phyloP scores from a whole-genome alignment of 1,140 invertebrate genomes.

The Cephus cinctus region DNA sequence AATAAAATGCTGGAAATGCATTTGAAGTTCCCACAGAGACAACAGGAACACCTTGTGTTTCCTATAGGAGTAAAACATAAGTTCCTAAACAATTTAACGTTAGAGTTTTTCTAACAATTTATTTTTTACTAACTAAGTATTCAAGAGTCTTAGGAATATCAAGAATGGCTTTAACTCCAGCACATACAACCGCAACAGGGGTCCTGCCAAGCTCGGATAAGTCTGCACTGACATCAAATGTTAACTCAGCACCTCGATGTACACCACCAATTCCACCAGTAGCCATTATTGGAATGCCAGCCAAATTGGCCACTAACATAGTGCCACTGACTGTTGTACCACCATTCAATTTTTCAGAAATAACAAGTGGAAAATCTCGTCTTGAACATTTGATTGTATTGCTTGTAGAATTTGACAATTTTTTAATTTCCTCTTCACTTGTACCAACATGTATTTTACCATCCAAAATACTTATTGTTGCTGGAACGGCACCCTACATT shows the following conservation, averaged over 20 bases:
- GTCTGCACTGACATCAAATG: constrained; percentile 94
- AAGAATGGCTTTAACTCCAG: constrained; percentile 96
- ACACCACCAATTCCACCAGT: constrained; percentile 93
- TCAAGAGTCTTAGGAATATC: constrained; percentile 94
- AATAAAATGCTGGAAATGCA: constrained; percentile 90
- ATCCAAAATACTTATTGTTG: constrained; percentile 87
- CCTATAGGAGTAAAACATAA: constrained; percentile 58
- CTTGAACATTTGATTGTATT: constrained; percentile 74
- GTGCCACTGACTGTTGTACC: constrained; percentile 97
- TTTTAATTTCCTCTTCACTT: constrained; percentile 61
- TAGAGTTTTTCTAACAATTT: not conserved
- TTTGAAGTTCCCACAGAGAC: constrained; percentile 66
- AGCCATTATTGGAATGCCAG: constrained; percentile 90
- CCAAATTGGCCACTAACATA: constrained; percentile 77
- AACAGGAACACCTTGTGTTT: constrained; percentile 93
- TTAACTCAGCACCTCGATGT: constrained; percentile 80
- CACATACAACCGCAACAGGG: constrained; percentile 87
- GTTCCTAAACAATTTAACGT: not conserved
- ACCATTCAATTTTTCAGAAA: constrained; percentile 74
- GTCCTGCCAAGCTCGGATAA: constrained; percentile 86
- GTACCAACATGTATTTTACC: constrained; percentile 85
- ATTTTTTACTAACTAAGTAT: constrained; percentile 68
- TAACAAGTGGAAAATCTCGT: constrained; percentile 79
- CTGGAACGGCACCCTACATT: constrained; percentile 81
- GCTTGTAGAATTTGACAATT: constrained; percentile 57